A percentile compares a stretch with the other conserved stretches of the same genome.
phyloP scores from a whole-genome alignment of 2,888 invertebrate species.

The Diogma glabrata region DNA sequence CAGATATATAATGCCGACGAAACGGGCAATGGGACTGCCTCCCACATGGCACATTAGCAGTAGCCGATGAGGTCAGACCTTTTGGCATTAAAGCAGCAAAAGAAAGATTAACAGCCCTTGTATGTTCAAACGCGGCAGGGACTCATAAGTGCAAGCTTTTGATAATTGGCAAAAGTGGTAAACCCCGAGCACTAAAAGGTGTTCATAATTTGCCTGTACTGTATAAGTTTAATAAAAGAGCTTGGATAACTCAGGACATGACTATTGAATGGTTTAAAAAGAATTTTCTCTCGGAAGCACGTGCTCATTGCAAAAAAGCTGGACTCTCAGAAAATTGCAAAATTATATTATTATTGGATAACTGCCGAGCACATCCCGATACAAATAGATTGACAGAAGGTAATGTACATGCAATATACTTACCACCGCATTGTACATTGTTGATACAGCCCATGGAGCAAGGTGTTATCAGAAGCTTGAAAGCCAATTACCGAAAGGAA shows the following conservation, averaged over 20 bases:
- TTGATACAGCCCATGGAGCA: not conserved
- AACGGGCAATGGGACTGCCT: not conserved
- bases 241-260: not conserved
- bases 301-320: not conserved
- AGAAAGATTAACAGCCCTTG: not conserved
- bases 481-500: not conserved
- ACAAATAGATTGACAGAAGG: not conserved
- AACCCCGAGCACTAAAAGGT: not conserved
- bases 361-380: not conserved
- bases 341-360: not conserved
- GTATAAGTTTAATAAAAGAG: conserved; percentile 1
- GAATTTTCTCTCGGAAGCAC: not conserved
- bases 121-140: not conserved
- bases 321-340: not conserved
- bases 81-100: no score
- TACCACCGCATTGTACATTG: not conserved
- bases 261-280: not conserved
- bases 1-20: no score
- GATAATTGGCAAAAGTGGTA: not conserved
- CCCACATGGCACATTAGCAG: not conserved
- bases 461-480: not conserved
- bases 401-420: not conserved
- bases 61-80: not conserved
- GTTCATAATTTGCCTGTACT: not conserved
- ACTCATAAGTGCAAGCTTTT: not conserved